phyloP scores from a whole-genome alignment of 1,140 invertebrate genomes.

The Neuroterus valhalla region DNA sequence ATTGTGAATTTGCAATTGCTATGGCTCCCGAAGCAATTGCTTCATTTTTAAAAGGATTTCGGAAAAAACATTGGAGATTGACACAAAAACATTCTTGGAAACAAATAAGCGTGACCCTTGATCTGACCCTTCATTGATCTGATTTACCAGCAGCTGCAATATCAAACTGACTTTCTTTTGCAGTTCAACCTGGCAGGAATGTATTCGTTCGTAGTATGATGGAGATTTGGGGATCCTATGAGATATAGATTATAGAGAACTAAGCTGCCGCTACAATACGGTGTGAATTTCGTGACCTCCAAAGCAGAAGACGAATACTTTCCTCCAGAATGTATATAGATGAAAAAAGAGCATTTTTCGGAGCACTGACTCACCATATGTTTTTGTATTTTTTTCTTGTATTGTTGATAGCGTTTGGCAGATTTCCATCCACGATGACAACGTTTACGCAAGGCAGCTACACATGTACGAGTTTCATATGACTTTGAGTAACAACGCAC shows the following conservation, averaged over 20 bases:
- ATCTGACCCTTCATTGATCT: constrained; percentile 43
- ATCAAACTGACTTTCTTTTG: constrained; percentile 62
- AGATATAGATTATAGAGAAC: not conserved
- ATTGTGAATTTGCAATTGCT: not conserved
- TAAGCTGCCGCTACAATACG: not conserved
- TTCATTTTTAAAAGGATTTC: not conserved
- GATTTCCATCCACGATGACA: constrained; percentile 87
- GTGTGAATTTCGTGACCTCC: no score
- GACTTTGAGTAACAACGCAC: constrained; percentile 68
- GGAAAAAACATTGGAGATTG: not conserved
- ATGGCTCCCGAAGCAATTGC: not conserved
- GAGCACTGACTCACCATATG: constrained; percentile 63
- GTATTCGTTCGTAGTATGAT: constrained; percentile 48
- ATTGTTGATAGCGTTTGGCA: constrained; percentile 85
- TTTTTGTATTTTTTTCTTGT: constrained; percentile 75
- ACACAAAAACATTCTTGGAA: constrained; percentile 57
- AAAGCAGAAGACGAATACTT: constrained; percentile 46
- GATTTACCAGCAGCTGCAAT: constrained; percentile 62
- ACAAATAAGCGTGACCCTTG: constrained; percentile 56
- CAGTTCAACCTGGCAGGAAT: constrained; percentile 56
- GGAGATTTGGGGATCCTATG: not conserved
- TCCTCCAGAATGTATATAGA: constrained; percentile 52
- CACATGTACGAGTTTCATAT: constrained; percentile 86
- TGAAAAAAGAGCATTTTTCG: constrained; percentile 51
- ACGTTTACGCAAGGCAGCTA: constrained; percentile 90